Percentiles rank a stretch among this genome's conserved stretches.
phyloP scores from a whole-genome alignment of 2,888 invertebrate genomes.

The Cephus pulcher region DNA sequence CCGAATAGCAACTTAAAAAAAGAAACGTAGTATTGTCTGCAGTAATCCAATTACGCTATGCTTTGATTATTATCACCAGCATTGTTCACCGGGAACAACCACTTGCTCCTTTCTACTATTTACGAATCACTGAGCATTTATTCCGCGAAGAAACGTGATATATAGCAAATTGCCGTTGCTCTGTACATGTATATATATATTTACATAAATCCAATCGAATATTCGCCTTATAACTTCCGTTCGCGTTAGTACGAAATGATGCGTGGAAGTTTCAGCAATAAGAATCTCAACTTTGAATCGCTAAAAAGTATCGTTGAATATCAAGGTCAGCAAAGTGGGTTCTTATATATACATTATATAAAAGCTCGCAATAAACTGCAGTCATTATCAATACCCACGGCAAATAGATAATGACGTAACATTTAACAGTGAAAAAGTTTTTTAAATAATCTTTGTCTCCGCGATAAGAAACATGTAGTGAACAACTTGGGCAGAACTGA shows the following conservation, averaged over 20 bases:
- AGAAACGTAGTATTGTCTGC: background rate
- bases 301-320: background rate
- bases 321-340: background rate
- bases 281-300: background rate
- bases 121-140: background rate
- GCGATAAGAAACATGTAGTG: background rate
- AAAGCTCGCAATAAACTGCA: background rate
- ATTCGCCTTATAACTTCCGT: background rate
- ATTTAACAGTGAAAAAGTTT: background rate
- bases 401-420: background rate
- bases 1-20: background rate
- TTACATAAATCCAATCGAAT: background rate
- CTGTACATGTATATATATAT: too few species aligned
- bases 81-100: background rate
- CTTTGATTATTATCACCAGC: background rate
- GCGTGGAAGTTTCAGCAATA: background rate
- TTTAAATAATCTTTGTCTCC: background rate
- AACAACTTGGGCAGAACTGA: background rate
- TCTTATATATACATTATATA: background rate
- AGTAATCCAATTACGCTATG: background rate
- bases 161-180: background rate
- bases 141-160: background rate
- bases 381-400: background rate
- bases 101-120: background rate
- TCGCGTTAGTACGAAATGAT: background rate